Percentiles rank a stretch among this genome's conserved stretches.
Evolutionary conservation across 2,797 vertebrate species (phyloP).

Genomic region (Cetoscarus ocellatus): DNA sequence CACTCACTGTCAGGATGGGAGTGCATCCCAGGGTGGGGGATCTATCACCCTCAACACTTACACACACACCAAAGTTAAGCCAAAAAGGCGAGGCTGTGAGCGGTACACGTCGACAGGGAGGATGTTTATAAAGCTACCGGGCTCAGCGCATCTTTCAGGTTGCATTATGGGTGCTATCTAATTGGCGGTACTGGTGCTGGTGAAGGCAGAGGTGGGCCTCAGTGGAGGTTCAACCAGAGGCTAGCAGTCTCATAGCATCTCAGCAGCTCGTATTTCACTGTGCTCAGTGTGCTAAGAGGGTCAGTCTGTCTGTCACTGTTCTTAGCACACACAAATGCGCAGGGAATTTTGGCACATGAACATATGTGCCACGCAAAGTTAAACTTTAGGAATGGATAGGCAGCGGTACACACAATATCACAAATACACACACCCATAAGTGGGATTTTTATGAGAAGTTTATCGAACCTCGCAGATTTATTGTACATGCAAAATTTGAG

Average conservation of each 20-base stretch:
- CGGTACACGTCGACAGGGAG: constrained; percentile 49
- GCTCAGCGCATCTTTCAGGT: constrained; percentile 75
- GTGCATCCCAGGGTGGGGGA: constrained; percentile 63
- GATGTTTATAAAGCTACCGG: constrained; percentile 77
- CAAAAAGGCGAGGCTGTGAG: constrained; percentile 38
- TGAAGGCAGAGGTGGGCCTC: constrained; percentile 73
- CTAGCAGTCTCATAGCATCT: constrained; percentile 69
- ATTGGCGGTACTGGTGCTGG: constrained; percentile 68
- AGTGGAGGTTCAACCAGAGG: constrained; percentile 76
- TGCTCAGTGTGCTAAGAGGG: constrained; percentile 60
- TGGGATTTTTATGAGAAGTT: no score
- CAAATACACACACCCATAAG: constrained; percentile 3
- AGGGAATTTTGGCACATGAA: no score
- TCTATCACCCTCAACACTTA: constrained; percentile 55
- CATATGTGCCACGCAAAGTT: neutral
- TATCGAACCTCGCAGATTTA: no score
- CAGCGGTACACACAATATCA: constrained; percentile 3
- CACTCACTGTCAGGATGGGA: constrained; percentile 65
- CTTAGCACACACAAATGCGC: constrained; percentile 14
- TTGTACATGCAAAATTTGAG: no score
- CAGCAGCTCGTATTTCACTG: constrained; percentile 79
- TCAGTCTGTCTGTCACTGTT: constrained; percentile 59
- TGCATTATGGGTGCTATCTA: constrained; percentile 74
- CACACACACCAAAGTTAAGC: constrained; percentile 49
- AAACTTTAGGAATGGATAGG: constrained; percentile 8